Evolutionary conservation across 2,888 invertebrate genomes (phyloP).

Genomic region (Corbicula japonica): DNA sequence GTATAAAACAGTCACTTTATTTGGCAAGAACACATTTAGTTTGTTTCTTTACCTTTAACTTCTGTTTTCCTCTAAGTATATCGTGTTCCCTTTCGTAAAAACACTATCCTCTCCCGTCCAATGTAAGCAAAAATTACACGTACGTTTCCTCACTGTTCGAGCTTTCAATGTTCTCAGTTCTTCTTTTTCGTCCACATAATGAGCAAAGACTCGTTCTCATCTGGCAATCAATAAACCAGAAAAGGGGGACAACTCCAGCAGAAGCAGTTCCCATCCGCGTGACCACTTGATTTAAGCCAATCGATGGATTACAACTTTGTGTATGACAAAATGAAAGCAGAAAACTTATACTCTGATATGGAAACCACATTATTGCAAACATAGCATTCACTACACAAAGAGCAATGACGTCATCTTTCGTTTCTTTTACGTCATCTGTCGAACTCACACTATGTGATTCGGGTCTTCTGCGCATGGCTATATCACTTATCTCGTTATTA

Average conservation of each 20-base stretch:
- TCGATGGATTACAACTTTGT: slow-evolving; percentile 37
- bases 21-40: no score
- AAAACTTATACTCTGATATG: slow-evolving; percentile 48
- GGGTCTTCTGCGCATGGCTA: background rate
- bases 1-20: no score
- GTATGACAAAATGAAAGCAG: slow-evolving; percentile 35
- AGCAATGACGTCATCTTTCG: background rate
- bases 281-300: slow-evolving; percentile 38
- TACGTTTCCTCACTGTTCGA: slow-evolving; percentile 8
- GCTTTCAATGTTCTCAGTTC: background rate
- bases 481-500: background rate
- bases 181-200: background rate
- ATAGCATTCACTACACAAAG: slow-evolving; percentile 36
- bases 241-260: slow-evolving; percentile 46
- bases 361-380: slow-evolving; percentile 51
- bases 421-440: background rate
- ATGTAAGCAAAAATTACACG: no score
- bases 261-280: slow-evolving; percentile 51
- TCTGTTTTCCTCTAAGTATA: no score
- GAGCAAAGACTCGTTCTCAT: background rate
- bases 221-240: slow-evolving; percentile 34
- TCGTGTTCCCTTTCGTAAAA: no score
- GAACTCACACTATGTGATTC: background rate
- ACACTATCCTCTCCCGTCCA: no score
- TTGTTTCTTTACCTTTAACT: no score